Percentiles rank a stretch among this genome's conserved stretches.
Evolutionary conservation across 2,888 invertebrate species (phyloP).

Genomic region (Torymus auratus): DNA sequence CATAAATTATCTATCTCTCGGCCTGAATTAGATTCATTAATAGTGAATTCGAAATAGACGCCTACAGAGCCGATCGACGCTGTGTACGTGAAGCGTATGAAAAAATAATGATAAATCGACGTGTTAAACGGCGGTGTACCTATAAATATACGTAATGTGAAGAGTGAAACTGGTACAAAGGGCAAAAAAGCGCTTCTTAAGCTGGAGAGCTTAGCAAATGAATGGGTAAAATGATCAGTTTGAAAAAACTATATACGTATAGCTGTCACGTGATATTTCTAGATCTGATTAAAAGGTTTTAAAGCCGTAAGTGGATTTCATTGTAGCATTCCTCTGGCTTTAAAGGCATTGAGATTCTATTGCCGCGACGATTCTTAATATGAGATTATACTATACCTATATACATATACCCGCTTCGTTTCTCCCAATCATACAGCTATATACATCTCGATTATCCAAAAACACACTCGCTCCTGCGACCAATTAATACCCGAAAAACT

Average conservation of each 20-base stretch:
- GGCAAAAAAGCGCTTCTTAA: too few relatives aligned
- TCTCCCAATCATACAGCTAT: too few relatives aligned
- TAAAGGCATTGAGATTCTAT: conserved; percentile 22
- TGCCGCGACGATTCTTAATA: conserved; percentile 12
- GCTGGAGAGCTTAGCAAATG: conserved; percentile 1
- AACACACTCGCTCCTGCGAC: too few relatives aligned
- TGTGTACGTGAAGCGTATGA: too few relatives aligned
- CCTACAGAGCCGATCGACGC: too few relatives aligned
- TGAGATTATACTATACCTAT: background rate
- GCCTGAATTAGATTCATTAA: background rate
- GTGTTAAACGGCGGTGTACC: too few relatives aligned
- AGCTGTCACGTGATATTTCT: conserved; percentile 3
- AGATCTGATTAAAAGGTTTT: conserved; percentile 22
- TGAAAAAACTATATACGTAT: background rate
- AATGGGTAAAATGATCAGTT: background rate
- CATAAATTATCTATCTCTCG: too few relatives aligned
- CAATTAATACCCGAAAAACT: too few relatives aligned
- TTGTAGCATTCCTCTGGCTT: conserved; percentile 14
- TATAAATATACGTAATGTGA: too few relatives aligned
- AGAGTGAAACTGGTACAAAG: too few relatives aligned
- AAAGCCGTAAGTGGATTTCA: conserved; percentile 27
- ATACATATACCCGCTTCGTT: background rate
- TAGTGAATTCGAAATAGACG: background rate
- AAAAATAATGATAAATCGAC: too few relatives aligned
- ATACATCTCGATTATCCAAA: too few relatives aligned